A percentile compares a stretch with the other conserved stretches of the same genome.
These are phyloP conservation scores for Rhagophthalmus giganteus DNA, from an alignment of 2,888 invertebrate species.

Conservation along the genomic window DNA sequence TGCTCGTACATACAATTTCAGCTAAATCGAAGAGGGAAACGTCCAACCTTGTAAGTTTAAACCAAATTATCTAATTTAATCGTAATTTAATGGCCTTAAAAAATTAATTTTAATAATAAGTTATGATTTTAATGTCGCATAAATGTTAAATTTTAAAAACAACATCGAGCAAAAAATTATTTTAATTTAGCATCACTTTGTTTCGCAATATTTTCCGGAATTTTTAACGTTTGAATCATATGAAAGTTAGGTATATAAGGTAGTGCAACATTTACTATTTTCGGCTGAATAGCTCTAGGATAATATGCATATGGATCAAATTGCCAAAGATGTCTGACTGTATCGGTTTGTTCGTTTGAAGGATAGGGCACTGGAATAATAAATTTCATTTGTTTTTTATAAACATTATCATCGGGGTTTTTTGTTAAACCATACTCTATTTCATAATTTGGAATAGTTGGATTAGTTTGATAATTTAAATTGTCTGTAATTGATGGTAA, in stretches of 20 bases:
- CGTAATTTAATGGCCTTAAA: too few relatives aligned
- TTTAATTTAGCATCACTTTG: too few relatives aligned
- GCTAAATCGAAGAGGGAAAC: too few relatives aligned
- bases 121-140: too few relatives aligned
- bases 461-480: too few relatives aligned
- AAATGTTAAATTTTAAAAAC: too few relatives aligned
- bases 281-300: conserved; percentile 46
- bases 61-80: too few relatives aligned
- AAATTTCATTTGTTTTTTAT: conserved; percentile 48
- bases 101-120: too few relatives aligned
- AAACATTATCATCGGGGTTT: conserved; percentile 33
- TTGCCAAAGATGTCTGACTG: conserved; percentile 42
- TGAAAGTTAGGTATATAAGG: conserved; percentile 50
- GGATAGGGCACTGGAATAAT: conserved; percentile 48
- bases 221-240: conserved; percentile 46
- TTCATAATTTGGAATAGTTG: conserved; percentile 28
- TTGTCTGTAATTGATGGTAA: conserved; percentile 1
- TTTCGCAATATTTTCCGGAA: conserved; percentile 37
- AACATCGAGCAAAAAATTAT: too few relatives aligned
- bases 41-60: too few relatives aligned
- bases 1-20: too few relatives aligned
- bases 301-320: conserved; percentile 50
- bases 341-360: conserved; percentile 27
- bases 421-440: conserved; percentile 17
- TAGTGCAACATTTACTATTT: conserved; percentile 44